phyloP scores from a whole-genome alignment of 2,797 vertebrate genomes.

The Halcyon smyrnensis region DNA sequence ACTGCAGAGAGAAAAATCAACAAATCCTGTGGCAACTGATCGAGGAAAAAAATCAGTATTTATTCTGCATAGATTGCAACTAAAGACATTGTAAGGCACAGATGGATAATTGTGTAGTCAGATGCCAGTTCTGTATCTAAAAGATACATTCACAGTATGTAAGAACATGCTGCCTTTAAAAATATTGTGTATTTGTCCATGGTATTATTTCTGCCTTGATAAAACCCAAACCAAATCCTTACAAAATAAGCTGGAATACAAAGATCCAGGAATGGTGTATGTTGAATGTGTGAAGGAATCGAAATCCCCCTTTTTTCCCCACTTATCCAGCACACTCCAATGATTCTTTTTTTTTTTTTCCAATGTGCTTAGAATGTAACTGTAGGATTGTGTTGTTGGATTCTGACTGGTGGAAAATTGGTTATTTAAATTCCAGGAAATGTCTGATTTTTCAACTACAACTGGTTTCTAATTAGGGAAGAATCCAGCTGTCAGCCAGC shows the following conservation, averaged over 20 bases:
- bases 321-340: not conserved
- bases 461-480: conserved; percentile 63
- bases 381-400: not conserved
- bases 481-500: conserved; percentile 66
- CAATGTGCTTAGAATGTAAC: not conserved
- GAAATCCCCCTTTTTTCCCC: not conserved
- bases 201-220: not conserved
- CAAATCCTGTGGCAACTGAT: fast-evolving
- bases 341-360: not conserved
- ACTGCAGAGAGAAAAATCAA: not conserved
- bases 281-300: not conserved
- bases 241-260: not conserved
- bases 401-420: conserved; percentile 40
- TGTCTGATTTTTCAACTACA: conserved; percentile 65
- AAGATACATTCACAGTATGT: not conserved
- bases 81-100: not conserved
- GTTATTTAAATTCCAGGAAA: conserved; percentile 71
- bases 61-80: not conserved
- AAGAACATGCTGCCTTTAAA: not conserved
- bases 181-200: not conserved
- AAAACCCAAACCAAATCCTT: not conserved
- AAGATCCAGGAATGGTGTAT: not conserved
- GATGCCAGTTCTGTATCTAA: not conserved
- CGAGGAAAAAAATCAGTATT: not conserved
- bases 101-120: not conserved